Conservation (phyloP, 2,113 vertebrate genomes). For the Phalacrocorax aristotelis region DNA sequence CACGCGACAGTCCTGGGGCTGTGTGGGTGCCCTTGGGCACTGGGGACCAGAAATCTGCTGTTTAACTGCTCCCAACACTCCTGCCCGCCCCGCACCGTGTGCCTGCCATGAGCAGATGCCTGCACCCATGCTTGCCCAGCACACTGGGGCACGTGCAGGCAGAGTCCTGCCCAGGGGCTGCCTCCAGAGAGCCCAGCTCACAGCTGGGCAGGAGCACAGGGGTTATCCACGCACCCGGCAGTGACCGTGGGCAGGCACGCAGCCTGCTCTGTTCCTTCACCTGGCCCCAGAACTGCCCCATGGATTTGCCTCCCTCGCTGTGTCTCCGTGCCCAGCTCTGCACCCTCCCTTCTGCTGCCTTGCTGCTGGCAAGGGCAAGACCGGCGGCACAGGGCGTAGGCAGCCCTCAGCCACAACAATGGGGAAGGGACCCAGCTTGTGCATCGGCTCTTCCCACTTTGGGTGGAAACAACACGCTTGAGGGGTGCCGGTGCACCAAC, state of each 20-base stretch:
- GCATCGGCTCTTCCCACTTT: accelerated
- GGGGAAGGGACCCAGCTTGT: accelerated
- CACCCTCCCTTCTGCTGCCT: no score
- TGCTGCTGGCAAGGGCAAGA: not conserved
- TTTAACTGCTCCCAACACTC: not conserved
- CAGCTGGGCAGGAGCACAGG: not conserved
- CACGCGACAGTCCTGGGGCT: accelerated
- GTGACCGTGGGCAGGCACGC: not conserved
- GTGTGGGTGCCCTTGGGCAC: accelerated
- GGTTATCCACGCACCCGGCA: not conserved
- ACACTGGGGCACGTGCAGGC: not conserved
- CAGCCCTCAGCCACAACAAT: accelerated
- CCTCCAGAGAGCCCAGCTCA: not conserved
- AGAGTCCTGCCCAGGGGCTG: not conserved
- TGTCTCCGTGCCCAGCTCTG: not conserved
- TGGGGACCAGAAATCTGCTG: not conserved
- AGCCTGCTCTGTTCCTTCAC: not conserved
- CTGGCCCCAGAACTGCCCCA: not conserved
- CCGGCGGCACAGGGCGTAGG: accelerated
- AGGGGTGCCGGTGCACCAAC: no score
- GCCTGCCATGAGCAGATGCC: no score
- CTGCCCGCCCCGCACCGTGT: accelerated
- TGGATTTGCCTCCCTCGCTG: accelerated
- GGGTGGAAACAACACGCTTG: accelerated
- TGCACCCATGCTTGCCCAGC: not conserved